Evolutionary conservation across 2,113 vertebrate genomes (phyloP).

Genomic region (Solenodon paradoxus): DNA sequence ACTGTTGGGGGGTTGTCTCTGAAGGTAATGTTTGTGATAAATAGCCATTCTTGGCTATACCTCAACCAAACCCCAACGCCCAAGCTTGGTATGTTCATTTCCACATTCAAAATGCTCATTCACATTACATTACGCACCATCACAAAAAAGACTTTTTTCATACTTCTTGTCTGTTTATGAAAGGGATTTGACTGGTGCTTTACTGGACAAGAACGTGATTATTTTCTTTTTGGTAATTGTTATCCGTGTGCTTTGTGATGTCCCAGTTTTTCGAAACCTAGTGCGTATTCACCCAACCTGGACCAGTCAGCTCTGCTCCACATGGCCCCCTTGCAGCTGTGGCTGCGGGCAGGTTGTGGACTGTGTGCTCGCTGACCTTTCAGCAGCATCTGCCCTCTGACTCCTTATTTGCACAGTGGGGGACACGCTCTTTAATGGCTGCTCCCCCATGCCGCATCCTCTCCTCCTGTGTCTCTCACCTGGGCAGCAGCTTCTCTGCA

Average conservation of each 20-base stretch:
- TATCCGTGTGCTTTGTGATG: background rate
- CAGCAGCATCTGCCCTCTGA: background rate
- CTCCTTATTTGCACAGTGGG: background rate
- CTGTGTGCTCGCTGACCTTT: background rate
- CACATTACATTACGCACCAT: no score
- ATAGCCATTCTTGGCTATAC: background rate
- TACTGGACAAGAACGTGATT: background rate
- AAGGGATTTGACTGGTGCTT: background rate
- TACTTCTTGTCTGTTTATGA: background rate
- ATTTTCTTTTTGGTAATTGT: background rate
- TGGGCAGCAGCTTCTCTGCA: no score
- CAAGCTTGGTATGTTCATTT: background rate
- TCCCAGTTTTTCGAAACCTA: background rate
- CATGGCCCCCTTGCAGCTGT: background rate
- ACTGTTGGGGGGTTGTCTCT: background rate
- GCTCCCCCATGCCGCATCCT: accelerated
- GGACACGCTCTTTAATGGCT: background rate
- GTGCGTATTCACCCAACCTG: background rate
- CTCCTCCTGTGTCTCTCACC: background rate
- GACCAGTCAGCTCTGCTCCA: background rate
- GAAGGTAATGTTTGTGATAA: no score
- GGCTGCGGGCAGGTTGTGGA: background rate
- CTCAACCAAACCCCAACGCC: background rate
- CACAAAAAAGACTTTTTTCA: background rate
- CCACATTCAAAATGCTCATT: background rate